phyloP scores from a whole-genome alignment of 2,797 vertebrate genomes.

The Rhodeus uyekii region DNA sequence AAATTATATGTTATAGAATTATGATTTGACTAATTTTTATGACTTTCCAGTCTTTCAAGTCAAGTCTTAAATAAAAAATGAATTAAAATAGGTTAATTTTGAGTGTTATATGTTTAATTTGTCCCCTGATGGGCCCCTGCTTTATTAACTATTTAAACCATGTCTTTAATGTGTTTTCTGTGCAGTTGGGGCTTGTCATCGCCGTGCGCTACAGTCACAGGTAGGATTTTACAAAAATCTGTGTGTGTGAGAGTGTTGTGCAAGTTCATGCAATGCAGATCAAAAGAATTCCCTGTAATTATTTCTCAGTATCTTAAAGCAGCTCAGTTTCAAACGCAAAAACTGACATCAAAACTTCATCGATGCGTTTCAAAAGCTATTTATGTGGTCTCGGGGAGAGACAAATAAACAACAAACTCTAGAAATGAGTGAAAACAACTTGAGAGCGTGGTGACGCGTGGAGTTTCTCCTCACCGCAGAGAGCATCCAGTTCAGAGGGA shows the following conservation, averaged over 20 bases:
- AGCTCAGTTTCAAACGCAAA: constrained; percentile 7
- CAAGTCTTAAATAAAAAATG: not conserved
- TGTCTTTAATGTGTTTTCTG: constrained; percentile 15
- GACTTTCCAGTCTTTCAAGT: too few relatives aligned
- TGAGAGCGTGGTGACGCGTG: constrained; percentile 38
- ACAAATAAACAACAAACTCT: constrained; percentile 46
- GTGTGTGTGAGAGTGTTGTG: not conserved
- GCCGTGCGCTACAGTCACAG: constrained; percentile 74
- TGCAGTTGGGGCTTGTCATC: constrained; percentile 72
- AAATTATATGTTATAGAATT: not conserved
- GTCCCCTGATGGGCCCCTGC: not conserved
- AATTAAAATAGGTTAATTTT: not conserved
- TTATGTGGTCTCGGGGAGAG: constrained; percentile 52
- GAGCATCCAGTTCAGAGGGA: constrained; percentile 70
- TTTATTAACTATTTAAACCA: not conserved
- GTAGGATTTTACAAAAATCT: constrained; percentile 55
- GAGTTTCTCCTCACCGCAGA: constrained; percentile 53
- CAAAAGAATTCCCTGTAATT: constrained; percentile 3
- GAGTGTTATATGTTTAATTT: not conserved
- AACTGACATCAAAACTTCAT: constrained; percentile 51
- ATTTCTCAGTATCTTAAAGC: constrained; percentile 25
- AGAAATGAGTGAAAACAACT: constrained; percentile 34
- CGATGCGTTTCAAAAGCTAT: constrained; percentile 41
- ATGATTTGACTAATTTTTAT: not conserved
- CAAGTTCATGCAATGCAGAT: not conserved